Percentiles rank a stretch among this genome's conserved stretches.
Evolutionary conservation across 2,113 vertebrate genomes (phyloP).

Genomic region (Orycteropus afer): DNA sequence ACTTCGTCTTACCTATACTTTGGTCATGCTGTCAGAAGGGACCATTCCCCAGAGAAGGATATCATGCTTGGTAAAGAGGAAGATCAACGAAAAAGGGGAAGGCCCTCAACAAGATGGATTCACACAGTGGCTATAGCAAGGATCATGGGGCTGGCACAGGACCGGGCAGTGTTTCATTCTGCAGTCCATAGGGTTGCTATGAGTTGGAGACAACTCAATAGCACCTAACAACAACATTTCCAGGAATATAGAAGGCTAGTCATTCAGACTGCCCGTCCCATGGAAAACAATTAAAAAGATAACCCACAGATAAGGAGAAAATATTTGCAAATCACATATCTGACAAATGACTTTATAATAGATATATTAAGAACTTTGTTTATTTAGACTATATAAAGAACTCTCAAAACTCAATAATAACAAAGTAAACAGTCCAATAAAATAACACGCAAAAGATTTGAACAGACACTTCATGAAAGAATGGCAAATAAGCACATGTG

Average conservation of each 20-base stretch:
- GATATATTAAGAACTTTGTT: background rate
- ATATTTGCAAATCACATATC: background rate
- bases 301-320: background rate
- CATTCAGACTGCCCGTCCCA: slow-evolving; percentile 19
- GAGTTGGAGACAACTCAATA: too few relatives aligned
- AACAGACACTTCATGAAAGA: slow-evolving; percentile 10
- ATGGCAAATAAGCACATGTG: slow-evolving; percentile 30
- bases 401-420: background rate
- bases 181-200: too few relatives aligned
- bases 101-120: too few relatives aligned
- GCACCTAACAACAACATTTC: too few relatives aligned
- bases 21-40: too few relatives aligned
- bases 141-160: too few relatives aligned
- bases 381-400: background rate
- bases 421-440: background rate
- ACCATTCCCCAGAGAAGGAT: too few relatives aligned
- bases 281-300: background rate
- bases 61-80: too few relatives aligned
- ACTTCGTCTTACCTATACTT: too few relatives aligned
- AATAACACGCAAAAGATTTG: background rate
- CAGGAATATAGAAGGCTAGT: background rate
- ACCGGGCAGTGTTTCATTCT: too few relatives aligned
- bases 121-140: too few relatives aligned
- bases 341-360: background rate
- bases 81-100: too few relatives aligned